Evolutionary conservation across 2,888 invertebrate species (phyloP).

Genomic region (Pseudococcus jackbeardsleyi): DNA sequence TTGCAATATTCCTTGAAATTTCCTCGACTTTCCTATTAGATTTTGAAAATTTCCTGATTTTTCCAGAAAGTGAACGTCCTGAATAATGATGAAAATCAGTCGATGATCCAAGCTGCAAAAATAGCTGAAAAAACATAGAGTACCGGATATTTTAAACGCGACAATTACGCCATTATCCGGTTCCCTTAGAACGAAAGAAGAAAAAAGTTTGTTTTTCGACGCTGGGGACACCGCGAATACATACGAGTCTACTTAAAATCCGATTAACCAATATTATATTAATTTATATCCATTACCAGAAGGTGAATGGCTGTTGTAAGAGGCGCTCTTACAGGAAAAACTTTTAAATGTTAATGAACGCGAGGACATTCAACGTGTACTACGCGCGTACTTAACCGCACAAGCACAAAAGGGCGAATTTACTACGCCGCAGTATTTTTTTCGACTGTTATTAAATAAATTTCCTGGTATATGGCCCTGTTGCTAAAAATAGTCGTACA

Average conservation of each 20-base stretch:
- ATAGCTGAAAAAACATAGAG: neutral
- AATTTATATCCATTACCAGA: conserved; percentile 53
- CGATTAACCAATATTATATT: conserved; percentile 50
- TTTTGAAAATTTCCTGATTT: no score
- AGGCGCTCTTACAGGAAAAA: conserved; percentile 42
- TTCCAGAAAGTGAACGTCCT: no score
- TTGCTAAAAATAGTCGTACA: neutral
- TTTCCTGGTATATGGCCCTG: neutral
- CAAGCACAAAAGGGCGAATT: conserved; percentile 32
- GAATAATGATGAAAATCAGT: neutral
- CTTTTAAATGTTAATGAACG: conserved; percentile 55
- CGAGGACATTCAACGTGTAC: conserved; percentile 49
- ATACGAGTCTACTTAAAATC: neutral
- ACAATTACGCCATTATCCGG: conserved; percentile 4
- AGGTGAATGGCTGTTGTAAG: conserved; percentile 43
- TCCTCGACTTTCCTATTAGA: no score
- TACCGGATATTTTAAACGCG: conserved; percentile 24
- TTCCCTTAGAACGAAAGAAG: neutral
- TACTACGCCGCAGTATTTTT: conserved; percentile 34
- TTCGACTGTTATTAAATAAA: conserved; percentile 14
- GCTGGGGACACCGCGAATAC: neutral
- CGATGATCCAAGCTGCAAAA: neutral
- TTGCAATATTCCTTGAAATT: no score
- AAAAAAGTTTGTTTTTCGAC: conserved; percentile 14
- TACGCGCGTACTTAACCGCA: neutral